Evolutionary conservation across 23 tunicate genomes (phyloP), one percentile per base, ranked within the genome.

Genomic region (Halocynthia aurantium): DNA sequence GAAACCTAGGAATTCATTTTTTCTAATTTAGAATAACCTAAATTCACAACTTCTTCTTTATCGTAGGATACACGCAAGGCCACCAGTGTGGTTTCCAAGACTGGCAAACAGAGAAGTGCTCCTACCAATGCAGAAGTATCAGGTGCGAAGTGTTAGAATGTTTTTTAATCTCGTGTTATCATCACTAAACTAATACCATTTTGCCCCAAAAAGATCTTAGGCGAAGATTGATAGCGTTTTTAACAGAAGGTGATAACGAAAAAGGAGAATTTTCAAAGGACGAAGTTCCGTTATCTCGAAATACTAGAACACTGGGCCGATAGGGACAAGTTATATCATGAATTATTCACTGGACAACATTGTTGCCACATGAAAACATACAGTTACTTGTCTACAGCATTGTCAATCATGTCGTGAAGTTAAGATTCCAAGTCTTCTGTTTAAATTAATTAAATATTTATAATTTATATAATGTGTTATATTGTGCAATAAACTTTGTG

Each of bases 251-350:
- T 49, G 70, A 65, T 20, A 65, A 15, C 15, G 70, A 65, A 11
- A 65, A 44, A 9, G 70, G 70, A 65, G 50, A 65, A 15, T 65
- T 65, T 65, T 15, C 31, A 65, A 65, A 49, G 31, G 70, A 65
- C 31, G 70, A 49, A 8, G 18, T 65, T 0, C 10, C 22, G 31
- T 15, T 65, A 10, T 65, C 70, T 11, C 70, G 70, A 65, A 65
- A 49, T 65, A 65, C 70, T 20, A 65, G 70, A 6, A 65, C 22
- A 65, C 9, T 65, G 17, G 70, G 17, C 10, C 5, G 70, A 58
- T 58, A 58, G 15, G 63, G 63, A 57, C 10, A 57, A 58, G 15
- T 13, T 58, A 58, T 58, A 13, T 58, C 15, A 13, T 58, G 15
- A n/a, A 58, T 58, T 58, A 4, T 58, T 58, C 4, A 58, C 15